Evolutionary conservation across 2,888 invertebrate species (phyloP), one percentile per base, ranked within the genome.

Genomic region (Stenodema calcarata): DNA sequence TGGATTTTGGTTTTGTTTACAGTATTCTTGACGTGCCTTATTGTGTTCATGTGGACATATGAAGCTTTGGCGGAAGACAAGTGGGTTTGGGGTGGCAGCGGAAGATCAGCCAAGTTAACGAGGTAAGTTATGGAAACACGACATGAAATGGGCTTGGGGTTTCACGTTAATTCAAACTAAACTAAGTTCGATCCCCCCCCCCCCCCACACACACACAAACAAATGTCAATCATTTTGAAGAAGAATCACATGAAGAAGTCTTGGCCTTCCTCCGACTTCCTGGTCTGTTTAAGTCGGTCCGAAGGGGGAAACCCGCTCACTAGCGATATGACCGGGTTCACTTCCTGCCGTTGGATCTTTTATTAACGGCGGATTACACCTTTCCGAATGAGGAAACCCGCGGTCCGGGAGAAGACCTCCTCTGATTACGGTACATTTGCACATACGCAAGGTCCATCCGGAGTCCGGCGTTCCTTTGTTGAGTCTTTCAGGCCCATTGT

Each of bases 61-160:
- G 23, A 14, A n/a, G n/a, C 27, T 28, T 27, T 18, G 18, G 82
- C 82, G 16, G 82, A 87, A n/a, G 87, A 87, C 69, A 87, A 87
- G 69, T 87, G 87, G 87, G 87, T 87, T 30, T 87, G 87, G 87
- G 76, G 35, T 69, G 87, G 87, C 7, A 87, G 70, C 42, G 62
- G 27, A 82, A 28, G 82, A 70, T 82, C 82, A 3, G 80, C 80
- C 11, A 80, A 80, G 54, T 28, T 80, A 35, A 27, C 80, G 7
- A 50, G 54, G 80, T 80, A 11, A 44, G 78, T 41, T 35, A 35
- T 4, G 35, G 7, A 4, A 35, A 35, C 7, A 35, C 4, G 2
- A 35, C n/a, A n/a, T n/a, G 35, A 35, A 2, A 35, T 35, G 7
- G 7, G 35, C 35, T 2, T 35, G 7, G 7, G 35, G 7, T 35